Base-by-base conservation (phyloP, 2,797 vertebrate genomes). In the Cynodonichthys magdalenae region DNA sequence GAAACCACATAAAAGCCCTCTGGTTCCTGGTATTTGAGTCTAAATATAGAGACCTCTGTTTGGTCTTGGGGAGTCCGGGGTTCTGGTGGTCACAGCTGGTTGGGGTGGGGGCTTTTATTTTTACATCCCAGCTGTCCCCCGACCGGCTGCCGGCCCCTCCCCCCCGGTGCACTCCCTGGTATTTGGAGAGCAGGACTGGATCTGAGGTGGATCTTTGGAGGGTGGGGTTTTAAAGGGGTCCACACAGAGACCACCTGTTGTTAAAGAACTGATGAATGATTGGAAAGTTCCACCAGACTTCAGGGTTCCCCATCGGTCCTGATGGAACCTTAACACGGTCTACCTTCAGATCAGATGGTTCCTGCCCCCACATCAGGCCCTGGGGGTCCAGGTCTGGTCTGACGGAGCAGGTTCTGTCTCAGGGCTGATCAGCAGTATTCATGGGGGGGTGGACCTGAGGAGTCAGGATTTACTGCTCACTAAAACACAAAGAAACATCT, bases 101-200 rank as follows among this genome's bases (percentile, higher is more conserved):
- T 61, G 31, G 31, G 31, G 31, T 24, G 6, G 58, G 74, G 68
- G 86, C 89, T 81, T 90, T 91, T 94, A 92, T 94, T 94, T 95
- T 88, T 92, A 92, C 82, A 77, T 70, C 83, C 88, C 94, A 94
- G 94, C 94, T 95, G 94, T 93, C n/a, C 88, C 63, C 55, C 70
- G 46, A 75, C 78, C n/a, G 52, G 46, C 24, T 14, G 6, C 59
- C 75, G 48, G 64, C 6, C 69, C 71, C 15, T 59, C 53, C 3
- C 66, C 46, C 66, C 50, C 14, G 1, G 1, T 48, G 48, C 65
- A 55, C 81, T 48, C 77, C 74, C 79, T 41, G 51, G 71, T 68
- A 77, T 71, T 77, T 66, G 68, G 74, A 69, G 75, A 56, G 55
- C 24, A 60, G 70, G 57, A 61, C 74, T 66, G 67, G 76, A 65